Conservation (phyloP, 2,888 invertebrate genomes). For the Noctua janthe region DNA sequence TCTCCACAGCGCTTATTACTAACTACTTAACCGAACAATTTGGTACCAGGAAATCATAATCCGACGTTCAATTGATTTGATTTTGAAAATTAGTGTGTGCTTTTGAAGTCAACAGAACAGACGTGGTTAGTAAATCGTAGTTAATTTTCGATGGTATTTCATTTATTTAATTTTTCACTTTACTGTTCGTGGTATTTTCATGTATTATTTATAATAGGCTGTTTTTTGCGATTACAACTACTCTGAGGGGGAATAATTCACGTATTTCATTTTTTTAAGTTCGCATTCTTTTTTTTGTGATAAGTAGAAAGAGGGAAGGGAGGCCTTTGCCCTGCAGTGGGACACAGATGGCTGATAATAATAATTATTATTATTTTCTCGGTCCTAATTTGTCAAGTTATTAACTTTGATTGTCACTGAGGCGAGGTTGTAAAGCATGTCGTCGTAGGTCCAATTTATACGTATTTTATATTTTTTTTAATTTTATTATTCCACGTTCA, state of each 20-base stretch:
- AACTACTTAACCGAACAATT: conserved; percentile 13
- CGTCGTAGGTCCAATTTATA: background rate
- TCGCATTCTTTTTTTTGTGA: too few relatives aligned
- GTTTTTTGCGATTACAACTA: background rate
- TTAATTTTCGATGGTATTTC: background rate
- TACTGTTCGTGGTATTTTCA: background rate
- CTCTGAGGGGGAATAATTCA: background rate
- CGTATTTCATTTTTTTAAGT: background rate
- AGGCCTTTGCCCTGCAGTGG: too few relatives aligned
- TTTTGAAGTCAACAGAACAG: conserved; percentile 6
- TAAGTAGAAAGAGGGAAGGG: too few relatives aligned
- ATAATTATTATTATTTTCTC: background rate
- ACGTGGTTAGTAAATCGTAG: background rate
- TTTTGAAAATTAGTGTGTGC: conserved; percentile 29
- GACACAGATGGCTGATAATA: too few relatives aligned
- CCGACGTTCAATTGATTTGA: conserved; percentile 15
- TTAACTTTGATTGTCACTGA: background rate
- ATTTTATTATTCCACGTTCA: background rate
- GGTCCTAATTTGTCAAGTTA: background rate
- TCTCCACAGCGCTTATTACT: conserved; percentile 25
- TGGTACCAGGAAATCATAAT: conserved; percentile 19
- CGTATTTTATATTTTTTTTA: background rate
- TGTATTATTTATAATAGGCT: too few relatives aligned
- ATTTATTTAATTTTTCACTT: background rate
- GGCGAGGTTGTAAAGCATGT: background rate